A percentile compares a stretch with the other conserved stretches of the same genome.
These are phyloP conservation scores for Lutraria lutraria DNA, from an alignment of 2,888 invertebrate species.

Conservation along the genomic window DNA sequence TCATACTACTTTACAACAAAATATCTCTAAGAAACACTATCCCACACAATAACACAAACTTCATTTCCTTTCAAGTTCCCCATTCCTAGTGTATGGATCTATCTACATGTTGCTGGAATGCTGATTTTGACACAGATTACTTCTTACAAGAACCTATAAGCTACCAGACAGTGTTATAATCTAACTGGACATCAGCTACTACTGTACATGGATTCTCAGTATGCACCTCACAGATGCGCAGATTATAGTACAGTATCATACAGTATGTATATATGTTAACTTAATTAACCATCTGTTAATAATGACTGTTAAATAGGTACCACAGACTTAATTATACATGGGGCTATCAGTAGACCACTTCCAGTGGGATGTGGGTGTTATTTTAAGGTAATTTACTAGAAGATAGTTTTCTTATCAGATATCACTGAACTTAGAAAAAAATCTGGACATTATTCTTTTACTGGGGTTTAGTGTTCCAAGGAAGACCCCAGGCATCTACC, in stretches of 20 bases:
- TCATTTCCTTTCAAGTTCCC: neutral
- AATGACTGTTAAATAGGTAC: neutral
- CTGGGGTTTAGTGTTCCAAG: too few relatives aligned
- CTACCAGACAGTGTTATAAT: neutral
- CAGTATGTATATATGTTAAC: neutral
- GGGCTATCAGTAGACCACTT: too few relatives aligned
- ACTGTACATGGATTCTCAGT: neutral
- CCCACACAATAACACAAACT: neutral
- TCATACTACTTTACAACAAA: too few relatives aligned
- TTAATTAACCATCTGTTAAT: neutral
- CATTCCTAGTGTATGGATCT: neutral
- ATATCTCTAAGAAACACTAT: neutral
- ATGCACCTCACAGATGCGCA: neutral
- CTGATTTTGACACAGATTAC: slow-evolving; percentile 7
- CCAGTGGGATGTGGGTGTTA: too few relatives aligned
- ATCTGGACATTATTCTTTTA: too few relatives aligned
- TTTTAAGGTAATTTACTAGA: too few relatives aligned
- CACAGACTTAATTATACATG: too few relatives aligned
- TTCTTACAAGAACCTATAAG: slow-evolving; percentile 7
- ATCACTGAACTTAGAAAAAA: too few relatives aligned
- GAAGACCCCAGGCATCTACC: too few relatives aligned
- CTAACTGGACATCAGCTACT: neutral
- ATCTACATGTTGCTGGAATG: neutral
- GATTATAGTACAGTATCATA: neutral
- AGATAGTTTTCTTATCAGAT: too few relatives aligned